Conservation (phyloP, 2,113 vertebrate species). For the Lichenostomus cassidix region DNA sequence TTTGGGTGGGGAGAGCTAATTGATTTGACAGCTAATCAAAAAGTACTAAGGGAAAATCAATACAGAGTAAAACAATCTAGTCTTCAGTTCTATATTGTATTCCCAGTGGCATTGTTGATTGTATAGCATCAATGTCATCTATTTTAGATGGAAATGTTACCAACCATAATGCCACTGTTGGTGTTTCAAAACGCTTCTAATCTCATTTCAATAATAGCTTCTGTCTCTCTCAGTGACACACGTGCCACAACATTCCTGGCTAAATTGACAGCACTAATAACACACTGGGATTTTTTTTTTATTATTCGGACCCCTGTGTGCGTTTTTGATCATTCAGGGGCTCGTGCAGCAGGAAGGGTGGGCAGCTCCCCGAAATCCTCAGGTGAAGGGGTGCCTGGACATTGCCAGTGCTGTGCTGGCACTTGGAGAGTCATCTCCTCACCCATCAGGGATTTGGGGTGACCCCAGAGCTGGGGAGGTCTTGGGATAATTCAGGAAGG, state of each 20-base stretch:
- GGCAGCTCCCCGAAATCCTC: not conserved
- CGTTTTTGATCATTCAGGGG: not conserved
- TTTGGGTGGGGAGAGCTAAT: constrained; percentile 59
- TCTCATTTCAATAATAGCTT: constrained; percentile 80
- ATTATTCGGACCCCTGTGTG: constrained; percentile 62
- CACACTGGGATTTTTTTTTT: constrained; percentile 36
- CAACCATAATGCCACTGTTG: constrained; percentile 74
- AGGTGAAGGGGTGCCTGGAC: not conserved
- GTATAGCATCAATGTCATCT: constrained; percentile 67
- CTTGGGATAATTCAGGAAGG: not conserved
- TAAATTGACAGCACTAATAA: constrained; percentile 77
- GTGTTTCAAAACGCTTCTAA: constrained; percentile 76
- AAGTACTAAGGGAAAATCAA: constrained; percentile 65
- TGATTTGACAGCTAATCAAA: constrained; percentile 69
- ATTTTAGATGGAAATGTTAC: constrained; percentile 72
- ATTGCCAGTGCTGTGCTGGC: not conserved
- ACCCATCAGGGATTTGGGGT: not conserved
- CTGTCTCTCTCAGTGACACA: constrained; percentile 74
- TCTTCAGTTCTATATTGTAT: constrained; percentile 54
- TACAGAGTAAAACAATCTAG: constrained; percentile 57
- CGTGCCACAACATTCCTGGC: constrained; percentile 72
- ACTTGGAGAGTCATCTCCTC: not conserved
- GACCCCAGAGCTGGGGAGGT: not conserved
- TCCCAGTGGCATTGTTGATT: constrained; percentile 69
- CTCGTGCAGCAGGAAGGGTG: not conserved